phyloP scores from a whole-genome alignment of 30 jellyfish, hydroid and myxozoan genomes.

The Aurelia coerulea region DNA sequence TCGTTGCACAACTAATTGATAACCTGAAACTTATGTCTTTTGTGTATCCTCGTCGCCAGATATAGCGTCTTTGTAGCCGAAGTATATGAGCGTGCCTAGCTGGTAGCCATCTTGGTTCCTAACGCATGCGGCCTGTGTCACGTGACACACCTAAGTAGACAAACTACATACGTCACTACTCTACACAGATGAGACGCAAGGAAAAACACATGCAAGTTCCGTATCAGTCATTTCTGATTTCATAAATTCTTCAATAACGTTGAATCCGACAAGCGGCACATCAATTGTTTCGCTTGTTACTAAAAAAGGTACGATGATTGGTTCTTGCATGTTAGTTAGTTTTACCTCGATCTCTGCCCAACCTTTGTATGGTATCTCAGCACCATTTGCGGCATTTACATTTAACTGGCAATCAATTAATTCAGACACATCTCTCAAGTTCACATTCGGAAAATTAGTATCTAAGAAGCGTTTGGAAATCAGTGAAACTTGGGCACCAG shows the following conservation, averaged over 20 bases:
- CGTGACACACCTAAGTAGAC: too few relatives aligned
- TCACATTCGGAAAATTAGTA: conserved; percentile 16
- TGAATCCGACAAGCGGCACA: conserved; percentile 11
- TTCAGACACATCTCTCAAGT: background rate
- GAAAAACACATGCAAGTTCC: background rate
- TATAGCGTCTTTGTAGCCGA: too few relatives aligned
- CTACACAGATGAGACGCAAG: conserved; percentile 5
- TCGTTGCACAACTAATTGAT: too few relatives aligned
- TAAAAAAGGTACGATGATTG: conserved; percentile 6
- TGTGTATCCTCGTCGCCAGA: too few relatives aligned
- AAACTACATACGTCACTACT: too few relatives aligned
- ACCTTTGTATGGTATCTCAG: conserved; percentile 2
- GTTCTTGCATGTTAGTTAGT: background rate
- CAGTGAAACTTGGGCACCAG: conserved; percentile 61
- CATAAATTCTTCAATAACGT: conserved; percentile 3
- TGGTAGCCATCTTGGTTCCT: too few relatives aligned
- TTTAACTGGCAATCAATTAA: conserved; percentile 7
- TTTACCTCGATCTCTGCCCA: background rate
- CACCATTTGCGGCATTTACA: conserved; percentile 11
- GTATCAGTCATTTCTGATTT: background rate
- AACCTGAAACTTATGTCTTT: too few relatives aligned
- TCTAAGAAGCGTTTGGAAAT: conserved; percentile 16
- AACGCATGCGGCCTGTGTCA: too few relatives aligned
- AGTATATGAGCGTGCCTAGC: too few relatives aligned
- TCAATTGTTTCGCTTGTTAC: conserved; percentile 3